phyloP scores from a whole-genome alignment of 2,888 invertebrate genomes.

The Antheraea assamensis region DNA sequence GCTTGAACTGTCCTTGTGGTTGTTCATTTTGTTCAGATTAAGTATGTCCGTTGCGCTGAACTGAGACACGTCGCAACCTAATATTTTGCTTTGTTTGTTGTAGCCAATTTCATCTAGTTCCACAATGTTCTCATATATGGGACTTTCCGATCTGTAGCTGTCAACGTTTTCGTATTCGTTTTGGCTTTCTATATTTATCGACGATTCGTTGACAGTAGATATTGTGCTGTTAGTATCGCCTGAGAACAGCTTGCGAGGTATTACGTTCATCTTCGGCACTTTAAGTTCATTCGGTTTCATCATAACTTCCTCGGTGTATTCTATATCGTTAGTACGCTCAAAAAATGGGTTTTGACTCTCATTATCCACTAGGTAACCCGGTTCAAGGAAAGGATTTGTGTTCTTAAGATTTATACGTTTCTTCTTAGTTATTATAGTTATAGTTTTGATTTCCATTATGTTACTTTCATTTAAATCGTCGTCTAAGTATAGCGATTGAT shows the following conservation, averaged over 20 bases:
- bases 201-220: conserved; percentile 69
- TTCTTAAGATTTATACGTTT: conserved; percentile 51
- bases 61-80: conserved; percentile 73
- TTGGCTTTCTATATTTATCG: conserved; percentile 43
- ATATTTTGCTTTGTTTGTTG: conserved; percentile 77
- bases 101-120: conserved; percentile 47
- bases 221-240: conserved; percentile 72
- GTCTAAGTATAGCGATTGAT: conserved; percentile 70
- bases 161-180: conserved; percentile 73
- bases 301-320: conserved; percentile 55
- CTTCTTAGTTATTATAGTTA: conserved; percentile 74
- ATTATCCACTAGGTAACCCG: conserved; percentile 47
- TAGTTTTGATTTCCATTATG: conserved; percentile 80
- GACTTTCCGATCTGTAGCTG: conserved; percentile 62
- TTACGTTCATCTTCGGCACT: conserved; percentile 39
- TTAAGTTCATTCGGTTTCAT: conserved; percentile 39
- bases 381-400: conserved; percentile 75
- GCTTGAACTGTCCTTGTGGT: conserved; percentile 52
- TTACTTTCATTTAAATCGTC: conserved; percentile 80
- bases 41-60: conserved; percentile 72
- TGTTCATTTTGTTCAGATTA: conserved; percentile 63
- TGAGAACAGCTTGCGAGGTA: conserved; percentile 65
- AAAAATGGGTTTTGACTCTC: conserved; percentile 63
- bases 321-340: conserved; percentile 42
- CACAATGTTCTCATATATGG: conserved; percentile 70